Conservation (phyloP, 35 echinoderm and acorn worm genomes). For the Apostichopus californicus region DNA sequence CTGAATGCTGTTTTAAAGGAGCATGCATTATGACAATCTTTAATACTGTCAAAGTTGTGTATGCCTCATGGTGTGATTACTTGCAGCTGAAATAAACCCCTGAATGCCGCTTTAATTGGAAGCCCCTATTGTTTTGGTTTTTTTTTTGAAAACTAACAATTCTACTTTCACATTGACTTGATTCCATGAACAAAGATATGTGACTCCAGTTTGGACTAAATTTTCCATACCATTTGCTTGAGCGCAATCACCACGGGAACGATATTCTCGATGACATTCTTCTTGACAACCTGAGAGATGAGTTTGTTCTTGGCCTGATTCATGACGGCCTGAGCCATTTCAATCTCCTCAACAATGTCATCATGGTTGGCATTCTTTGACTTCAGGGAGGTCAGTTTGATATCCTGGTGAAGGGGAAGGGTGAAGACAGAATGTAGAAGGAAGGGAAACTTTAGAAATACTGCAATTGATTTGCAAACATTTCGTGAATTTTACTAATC, state of each 20-base stretch:
- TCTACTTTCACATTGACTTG: background rate
- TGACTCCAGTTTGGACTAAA: background rate
- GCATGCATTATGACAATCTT: too few species aligned
- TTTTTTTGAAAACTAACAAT: too few species aligned
- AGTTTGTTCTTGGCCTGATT: constrained; percentile 87
- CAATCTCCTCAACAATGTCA: constrained; percentile 83
- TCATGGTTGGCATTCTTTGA: constrained; percentile 14
- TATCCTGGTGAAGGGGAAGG: constrained; percentile 68
- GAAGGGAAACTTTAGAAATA: too few species aligned
- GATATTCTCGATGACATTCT: constrained; percentile 97
- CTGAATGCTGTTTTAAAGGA: too few species aligned
- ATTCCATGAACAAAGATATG: background rate
- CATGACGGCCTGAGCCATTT: constrained; percentile 93
- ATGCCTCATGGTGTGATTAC: too few species aligned
- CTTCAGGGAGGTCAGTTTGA: constrained; percentile 80
- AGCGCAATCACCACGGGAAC: constrained; percentile 84
- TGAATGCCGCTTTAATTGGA: too few species aligned
- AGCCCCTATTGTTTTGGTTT: too few species aligned
- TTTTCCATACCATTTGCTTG: constrained; percentile 79
- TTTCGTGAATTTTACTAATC: too few species aligned
- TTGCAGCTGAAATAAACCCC: too few species aligned
- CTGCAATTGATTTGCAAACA: too few species aligned
- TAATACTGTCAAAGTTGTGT: too few species aligned
- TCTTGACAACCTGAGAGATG: constrained; percentile 88
- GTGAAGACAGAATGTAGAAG: background rate